Percentiles rank a stretch among this genome's conserved stretches.
These are phyloP conservation scores for Trinorchestia longiramus DNA, from an alignment of 1,140 invertebrate species.

Conservation along the genomic window DNA sequence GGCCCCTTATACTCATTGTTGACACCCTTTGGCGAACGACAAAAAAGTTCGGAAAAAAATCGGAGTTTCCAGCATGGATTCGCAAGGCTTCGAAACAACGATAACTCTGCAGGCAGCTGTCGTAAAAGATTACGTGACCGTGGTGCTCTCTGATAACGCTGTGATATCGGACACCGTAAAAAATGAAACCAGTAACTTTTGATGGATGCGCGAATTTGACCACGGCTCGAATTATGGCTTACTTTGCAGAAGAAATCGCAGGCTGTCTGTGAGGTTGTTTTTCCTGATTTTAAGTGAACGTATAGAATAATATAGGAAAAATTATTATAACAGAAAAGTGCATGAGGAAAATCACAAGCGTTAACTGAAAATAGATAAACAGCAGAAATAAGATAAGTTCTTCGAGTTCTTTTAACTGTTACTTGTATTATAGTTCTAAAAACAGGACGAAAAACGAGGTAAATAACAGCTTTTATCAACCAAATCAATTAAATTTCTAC, in stretches of 20 bases:
- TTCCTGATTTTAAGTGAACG: background rate
- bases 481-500: too few species aligned
- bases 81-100: background rate
- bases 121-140: constrained; percentile 40
- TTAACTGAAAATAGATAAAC: too few species aligned
- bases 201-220: constrained; percentile 1
- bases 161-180: background rate
- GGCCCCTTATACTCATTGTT: background rate
- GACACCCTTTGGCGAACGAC: background rate
- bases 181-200: background rate
- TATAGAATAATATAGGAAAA: background rate
- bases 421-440: too few species aligned
- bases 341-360: too few species aligned
- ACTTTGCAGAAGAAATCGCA: background rate
- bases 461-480: too few species aligned
- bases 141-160: background rate
- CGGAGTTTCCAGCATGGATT: background rate
- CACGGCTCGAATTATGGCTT: background rate
- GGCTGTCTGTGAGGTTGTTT: background rate
- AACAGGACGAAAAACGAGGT: too few species aligned
- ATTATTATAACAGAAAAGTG: background rate
- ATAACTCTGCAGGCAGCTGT: background rate
- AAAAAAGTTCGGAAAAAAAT: background rate
- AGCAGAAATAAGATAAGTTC: too few species aligned
- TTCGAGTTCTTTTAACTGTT: too few species aligned